Conservation (phyloP, 30 jellyfish, hydroid and myxozoan species). For the Cassiopea andromeda region DNA sequence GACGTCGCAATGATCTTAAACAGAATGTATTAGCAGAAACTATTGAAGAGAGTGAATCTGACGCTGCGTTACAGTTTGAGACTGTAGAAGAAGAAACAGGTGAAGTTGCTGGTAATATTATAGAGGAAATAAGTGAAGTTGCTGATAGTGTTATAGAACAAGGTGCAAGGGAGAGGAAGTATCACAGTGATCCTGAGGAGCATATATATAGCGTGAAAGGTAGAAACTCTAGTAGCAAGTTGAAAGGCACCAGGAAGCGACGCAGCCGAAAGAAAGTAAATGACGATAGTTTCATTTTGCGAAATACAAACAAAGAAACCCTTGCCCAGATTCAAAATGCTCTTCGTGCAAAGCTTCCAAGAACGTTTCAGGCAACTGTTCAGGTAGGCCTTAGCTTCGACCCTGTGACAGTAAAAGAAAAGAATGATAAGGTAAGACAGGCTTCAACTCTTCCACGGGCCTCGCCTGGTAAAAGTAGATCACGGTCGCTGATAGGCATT, state of each 20-base stretch:
- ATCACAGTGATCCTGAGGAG: slow-evolving; percentile 1
- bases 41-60: background rate
- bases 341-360: slow-evolving; percentile 66
- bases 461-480: slow-evolving; percentile 35
- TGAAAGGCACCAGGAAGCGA: slow-evolving; percentile 15
- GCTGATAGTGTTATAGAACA: background rate
- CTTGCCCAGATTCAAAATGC: slow-evolving; percentile 61
- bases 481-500: slow-evolving; percentile 34
- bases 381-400: slow-evolving; percentile 77
- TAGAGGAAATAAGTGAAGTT: background rate
- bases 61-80: slow-evolving; percentile 2
- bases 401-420: slow-evolving; percentile 63
- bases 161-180: background rate
- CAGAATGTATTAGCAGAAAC: background rate
- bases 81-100: background rate
- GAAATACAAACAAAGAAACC: slow-evolving; percentile 40
- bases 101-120: background rate
- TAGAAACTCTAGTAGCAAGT: background rate
- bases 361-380: slow-evolving; percentile 72
- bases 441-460: slow-evolving; percentile 20
- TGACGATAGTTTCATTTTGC: background rate
- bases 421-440: slow-evolving; percentile 44
- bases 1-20: background rate
- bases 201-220: background rate
- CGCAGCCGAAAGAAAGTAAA: slow-evolving; percentile 9